Evolutionary conservation across 2,888 invertebrate genomes (phyloP).

Genomic region (Xanthia icteritia): DNA sequence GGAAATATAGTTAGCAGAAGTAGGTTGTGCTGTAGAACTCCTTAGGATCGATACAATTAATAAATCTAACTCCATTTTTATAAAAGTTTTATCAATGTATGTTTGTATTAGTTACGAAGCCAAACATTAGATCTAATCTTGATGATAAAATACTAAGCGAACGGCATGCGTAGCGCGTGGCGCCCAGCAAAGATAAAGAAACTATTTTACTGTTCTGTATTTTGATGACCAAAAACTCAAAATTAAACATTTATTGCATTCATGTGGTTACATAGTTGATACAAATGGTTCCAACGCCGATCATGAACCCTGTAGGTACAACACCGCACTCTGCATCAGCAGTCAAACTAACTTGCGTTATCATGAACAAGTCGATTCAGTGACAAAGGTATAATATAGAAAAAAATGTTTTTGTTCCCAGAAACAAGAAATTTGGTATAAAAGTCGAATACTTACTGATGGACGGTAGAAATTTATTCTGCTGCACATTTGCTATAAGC

Average conservation of each 20-base stretch:
- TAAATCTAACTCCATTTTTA: background rate
- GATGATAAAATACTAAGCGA: constrained; percentile 18
- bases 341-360: background rate
- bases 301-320: background rate
- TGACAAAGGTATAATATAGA: background rate
- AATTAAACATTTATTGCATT: background rate
- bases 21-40: background rate
- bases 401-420: background rate
- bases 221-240: background rate
- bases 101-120: constrained; percentile 3
- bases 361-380: background rate
- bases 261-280: background rate
- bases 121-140: constrained; percentile 17
- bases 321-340: background rate
- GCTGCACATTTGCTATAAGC: background rate
- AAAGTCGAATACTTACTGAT: background rate
- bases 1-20: background rate
- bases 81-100: background rate
- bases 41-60: background rate
- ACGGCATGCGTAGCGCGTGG: too few relatives aligned
- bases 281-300: background rate
- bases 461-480: too few relatives aligned
- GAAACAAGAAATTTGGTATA: background rate
- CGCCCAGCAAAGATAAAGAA: constrained; percentile 9
- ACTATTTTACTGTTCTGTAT: constrained; percentile 1